phyloP scores from a whole-genome alignment of 2,797 vertebrate species.

The Acanthurus tractus region DNA sequence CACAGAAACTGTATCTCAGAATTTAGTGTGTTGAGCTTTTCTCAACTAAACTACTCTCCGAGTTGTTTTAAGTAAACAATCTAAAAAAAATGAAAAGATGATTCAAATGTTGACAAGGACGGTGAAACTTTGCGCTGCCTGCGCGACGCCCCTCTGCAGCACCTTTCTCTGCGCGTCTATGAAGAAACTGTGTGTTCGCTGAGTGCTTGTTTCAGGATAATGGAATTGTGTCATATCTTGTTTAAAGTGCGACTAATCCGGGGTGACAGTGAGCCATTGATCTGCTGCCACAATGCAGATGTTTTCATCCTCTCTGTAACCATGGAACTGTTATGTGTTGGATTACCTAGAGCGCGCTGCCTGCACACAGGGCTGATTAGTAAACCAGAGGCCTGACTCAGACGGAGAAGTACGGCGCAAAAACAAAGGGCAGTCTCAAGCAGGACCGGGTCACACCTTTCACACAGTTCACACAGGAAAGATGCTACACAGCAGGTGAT shows the following conservation, averaged over 20 bases:
- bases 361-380: slow-evolving; percentile 73
- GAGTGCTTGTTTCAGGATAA: slow-evolving; percentile 81
- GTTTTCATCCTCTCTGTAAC: slow-evolving; percentile 81
- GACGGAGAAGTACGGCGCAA: slow-evolving; percentile 27
- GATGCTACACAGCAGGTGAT: slow-evolving; percentile 36
- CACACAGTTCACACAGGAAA: slow-evolving; percentile 5
- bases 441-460: slow-evolving; percentile 32
- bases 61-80: slow-evolving; percentile 47
- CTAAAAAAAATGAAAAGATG: slow-evolving; percentile 13
- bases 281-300: slow-evolving; percentile 82
- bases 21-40: slow-evolving; percentile 3
- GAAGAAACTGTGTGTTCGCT: slow-evolving; percentile 45
- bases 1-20: slow-evolving; percentile 9
- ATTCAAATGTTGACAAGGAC: slow-evolving; percentile 59
- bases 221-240: slow-evolving; percentile 85
- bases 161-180: slow-evolving; percentile 60
- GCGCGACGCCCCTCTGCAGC: slow-evolving; percentile 23
- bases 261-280: slow-evolving; percentile 83
- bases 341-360: slow-evolving; percentile 70
- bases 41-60: slow-evolving; percentile 4
- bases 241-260: slow-evolving; percentile 84
- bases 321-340: slow-evolving; percentile 78
- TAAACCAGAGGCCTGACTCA: slow-evolving; percentile 60
- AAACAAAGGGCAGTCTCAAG: slow-evolving; percentile 47
- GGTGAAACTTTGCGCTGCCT: slow-evolving; percentile 44